These are phyloP conservation scores for Grammomys dolichurus DNA, from an alignment of 2,113 vertebrate genomes.

Conservation along the genomic window DNA sequence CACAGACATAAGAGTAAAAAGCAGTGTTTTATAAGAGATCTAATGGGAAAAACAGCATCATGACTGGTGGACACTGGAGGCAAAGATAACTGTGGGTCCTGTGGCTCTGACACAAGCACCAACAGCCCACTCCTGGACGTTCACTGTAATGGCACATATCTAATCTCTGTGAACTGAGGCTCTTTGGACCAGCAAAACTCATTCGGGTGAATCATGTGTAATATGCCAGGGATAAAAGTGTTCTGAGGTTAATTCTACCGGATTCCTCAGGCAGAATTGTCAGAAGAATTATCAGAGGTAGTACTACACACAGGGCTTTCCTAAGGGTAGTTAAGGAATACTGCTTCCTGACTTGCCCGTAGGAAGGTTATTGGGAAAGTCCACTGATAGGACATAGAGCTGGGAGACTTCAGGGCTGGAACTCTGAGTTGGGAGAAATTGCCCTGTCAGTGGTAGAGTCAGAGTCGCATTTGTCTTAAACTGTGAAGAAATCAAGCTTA, in stretches of 20 bases:
- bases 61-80: background rate
- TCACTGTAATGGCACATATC: background rate
- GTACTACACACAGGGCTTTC: background rate
- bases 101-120: background rate
- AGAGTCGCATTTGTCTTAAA: background rate
- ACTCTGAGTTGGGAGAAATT: background rate
- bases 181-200: slow-evolving; percentile 26
- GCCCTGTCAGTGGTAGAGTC: background rate
- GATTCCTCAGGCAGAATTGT: slow-evolving; percentile 60
- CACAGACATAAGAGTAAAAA: background rate
- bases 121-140: background rate
- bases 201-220: background rate
- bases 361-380: background rate
- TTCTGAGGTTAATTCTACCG: slow-evolving; percentile 63
- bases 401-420: background rate
- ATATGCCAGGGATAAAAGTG: slow-evolving; percentile 58
- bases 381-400: background rate
- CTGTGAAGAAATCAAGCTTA: background rate
- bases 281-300: slow-evolving; percentile 50
- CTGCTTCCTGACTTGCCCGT: background rate
- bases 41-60: background rate
- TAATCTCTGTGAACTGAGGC: background rate
- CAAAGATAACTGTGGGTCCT: background rate
- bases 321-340: background rate
- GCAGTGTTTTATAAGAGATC: background rate